Base-by-base conservation (phyloP, 2,888 invertebrate species). In the Plagiodera versicolora region DNA sequence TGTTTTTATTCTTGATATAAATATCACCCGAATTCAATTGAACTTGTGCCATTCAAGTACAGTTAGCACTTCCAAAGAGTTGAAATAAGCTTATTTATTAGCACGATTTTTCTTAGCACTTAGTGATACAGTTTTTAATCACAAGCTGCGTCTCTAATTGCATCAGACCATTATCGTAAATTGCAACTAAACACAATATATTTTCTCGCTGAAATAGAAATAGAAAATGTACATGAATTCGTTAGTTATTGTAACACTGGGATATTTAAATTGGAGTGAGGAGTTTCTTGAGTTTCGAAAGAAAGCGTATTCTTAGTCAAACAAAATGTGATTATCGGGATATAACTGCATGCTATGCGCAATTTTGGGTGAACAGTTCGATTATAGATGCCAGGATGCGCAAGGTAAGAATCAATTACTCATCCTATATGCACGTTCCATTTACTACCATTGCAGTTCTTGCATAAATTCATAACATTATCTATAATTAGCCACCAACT, bases 131-230 rank as follows among this genome's bases (percentile, higher is more conserved):
- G 56, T 52, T 53, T 56, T 53, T 56, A 56, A 56, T 60, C 60
- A 53, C 56, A 61, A 57, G 53, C 60, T 56, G 60, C 54, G 54
- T 48, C 53, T 49, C 49, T 52, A 61, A 58, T 58, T 58, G 54
- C 57, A 46, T 56, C 46, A 39, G 53, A 53, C 63, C 44, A 63
- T 66, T 64, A 66, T 64, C 66, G 60, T 67, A 67, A 67, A 66
- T 61, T 64, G 66, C 63, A 61, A 56, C 56, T 58, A 58, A 56
- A 53, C 52, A 58, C 54, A 54, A 61, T 55, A 59, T 63, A 63
- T 63, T 59, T 60, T 60, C 59, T 60, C 45, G 44, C 19, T 56
- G 53, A 57, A 63, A 59, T 35, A 51, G 63, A 56, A 47, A 48
- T 58, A 61, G 51, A 44, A 44, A 46, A 45, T 54, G 50, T 60